phyloP scores from a whole-genome alignment of 1,140 invertebrate species.

The Drosophila pachea region DNA sequence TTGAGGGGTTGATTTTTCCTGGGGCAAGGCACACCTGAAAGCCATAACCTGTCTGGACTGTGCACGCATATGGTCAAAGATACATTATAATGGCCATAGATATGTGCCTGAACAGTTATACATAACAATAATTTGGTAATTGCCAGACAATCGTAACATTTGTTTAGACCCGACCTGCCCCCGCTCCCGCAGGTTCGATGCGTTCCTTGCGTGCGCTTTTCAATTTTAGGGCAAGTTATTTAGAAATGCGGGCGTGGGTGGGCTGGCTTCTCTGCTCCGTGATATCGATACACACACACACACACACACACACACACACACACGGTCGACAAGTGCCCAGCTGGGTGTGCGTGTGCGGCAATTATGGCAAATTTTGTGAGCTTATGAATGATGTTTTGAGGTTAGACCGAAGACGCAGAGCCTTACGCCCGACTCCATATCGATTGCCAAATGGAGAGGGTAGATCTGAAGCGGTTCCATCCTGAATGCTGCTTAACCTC shows the following conservation, averaged over 20 bases:
- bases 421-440: too few relatives aligned
- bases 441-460: too few relatives aligned
- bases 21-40: constrained; percentile 61
- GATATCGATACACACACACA: constrained; percentile 25
- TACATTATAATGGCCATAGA: constrained; percentile 70
- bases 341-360: constrained; percentile 52
- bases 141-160: constrained; percentile 75
- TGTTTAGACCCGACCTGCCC: constrained; percentile 36
- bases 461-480: background rate
- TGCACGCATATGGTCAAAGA: constrained; percentile 68
- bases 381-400: constrained; percentile 59
- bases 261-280: constrained; percentile 13
- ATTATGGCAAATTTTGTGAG: constrained; percentile 61
- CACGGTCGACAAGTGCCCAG: constrained; percentile 57
- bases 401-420: constrained; percentile 22
- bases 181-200: constrained; percentile 19
- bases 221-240: constrained; percentile 60
- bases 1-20: constrained; percentile 43
- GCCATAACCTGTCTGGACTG: constrained; percentile 66
- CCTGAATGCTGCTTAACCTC: constrained; percentile 51
- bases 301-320: too few relatives aligned
- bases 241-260: constrained; percentile 30
- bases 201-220: constrained; percentile 66
- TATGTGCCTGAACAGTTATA: constrained; percentile 64
- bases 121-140: constrained; percentile 77